Percentiles rank a stretch among this genome's conserved stretches.
Conservation (phyloP, 2,797 vertebrate genomes). For the Sebastiscus tertius region DNA sequence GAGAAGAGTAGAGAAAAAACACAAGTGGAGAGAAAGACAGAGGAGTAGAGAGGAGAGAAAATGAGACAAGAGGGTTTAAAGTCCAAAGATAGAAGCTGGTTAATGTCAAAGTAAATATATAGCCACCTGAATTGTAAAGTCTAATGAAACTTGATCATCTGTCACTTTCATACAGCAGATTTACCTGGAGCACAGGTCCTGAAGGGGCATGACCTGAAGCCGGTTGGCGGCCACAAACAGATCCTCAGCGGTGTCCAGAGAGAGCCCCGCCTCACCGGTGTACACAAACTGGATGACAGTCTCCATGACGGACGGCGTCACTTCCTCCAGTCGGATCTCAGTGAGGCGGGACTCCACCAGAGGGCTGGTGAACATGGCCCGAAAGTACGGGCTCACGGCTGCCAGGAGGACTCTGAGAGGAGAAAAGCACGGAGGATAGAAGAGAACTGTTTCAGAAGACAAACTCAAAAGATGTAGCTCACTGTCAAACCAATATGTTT, state of each 20-base stretch:
- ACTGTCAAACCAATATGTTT: background rate
- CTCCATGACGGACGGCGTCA: constrained; percentile 85
- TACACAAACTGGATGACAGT: constrained; percentile 87
- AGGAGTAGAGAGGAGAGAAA: background rate
- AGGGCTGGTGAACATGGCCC: constrained; percentile 88
- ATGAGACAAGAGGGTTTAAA: background rate
- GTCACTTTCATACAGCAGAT: background rate
- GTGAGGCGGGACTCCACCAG: constrained; percentile 86
- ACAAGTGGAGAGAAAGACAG: background rate
- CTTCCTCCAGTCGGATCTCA: constrained; percentile 86
- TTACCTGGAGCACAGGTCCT: constrained; percentile 88
- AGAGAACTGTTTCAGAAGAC: background rate
- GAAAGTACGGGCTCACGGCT: constrained; percentile 87
- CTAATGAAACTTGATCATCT: background rate
- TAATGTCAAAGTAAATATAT: background rate
- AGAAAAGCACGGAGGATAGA: background rate
- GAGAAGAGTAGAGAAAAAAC: background rate
- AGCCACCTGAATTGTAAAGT: background rate
- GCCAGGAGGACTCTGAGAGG: constrained; percentile 84
- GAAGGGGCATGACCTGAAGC: constrained; percentile 87
- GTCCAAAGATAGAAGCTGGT: background rate
- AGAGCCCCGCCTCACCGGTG: constrained; percentile 84
- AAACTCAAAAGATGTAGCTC: background rate
- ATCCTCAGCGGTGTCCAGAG: constrained; percentile 85
- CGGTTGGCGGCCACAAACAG: constrained; percentile 87